phyloP scores from a whole-genome alignment of 2,113 vertebrate genomes.

The Scalopus aquaticus region DNA sequence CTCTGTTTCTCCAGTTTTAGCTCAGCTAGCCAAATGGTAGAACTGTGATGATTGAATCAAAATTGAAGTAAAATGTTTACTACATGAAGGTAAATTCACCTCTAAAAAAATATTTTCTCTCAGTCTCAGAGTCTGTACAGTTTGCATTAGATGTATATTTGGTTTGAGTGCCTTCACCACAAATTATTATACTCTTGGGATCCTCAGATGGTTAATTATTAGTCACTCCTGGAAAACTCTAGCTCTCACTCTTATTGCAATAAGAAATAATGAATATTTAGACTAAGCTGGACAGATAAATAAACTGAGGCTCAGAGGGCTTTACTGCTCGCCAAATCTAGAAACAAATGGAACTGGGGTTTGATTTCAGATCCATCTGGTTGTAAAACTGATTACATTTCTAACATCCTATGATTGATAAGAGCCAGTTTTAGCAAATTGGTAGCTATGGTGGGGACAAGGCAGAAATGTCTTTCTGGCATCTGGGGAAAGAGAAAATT shows the following conservation, averaged over 20 bases:
- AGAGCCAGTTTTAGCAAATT: not conserved
- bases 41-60: not conserved
- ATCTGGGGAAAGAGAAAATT: not conserved
- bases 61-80: constrained; percentile 36
- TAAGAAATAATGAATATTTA: not conserved
- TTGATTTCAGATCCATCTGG: not conserved
- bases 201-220: not conserved
- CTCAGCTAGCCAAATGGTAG: not conserved
- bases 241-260: not conserved
- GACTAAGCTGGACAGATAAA: not conserved
- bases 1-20: not conserved
- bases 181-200: not conserved
- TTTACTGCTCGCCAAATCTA: not conserved
- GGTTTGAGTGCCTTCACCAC: not conserved
- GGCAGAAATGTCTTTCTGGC: not conserved
- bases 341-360: not conserved
- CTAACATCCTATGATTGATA: not conserved
- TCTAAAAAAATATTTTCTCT: not conserved
- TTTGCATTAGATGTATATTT: not conserved
- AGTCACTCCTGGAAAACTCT: not conserved
- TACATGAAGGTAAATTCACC: not conserved
- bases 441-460: not conserved
- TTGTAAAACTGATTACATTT: not conserved
- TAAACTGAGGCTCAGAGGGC: not conserved
- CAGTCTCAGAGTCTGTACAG: not conserved